Percentiles rank a stretch among this genome's conserved stretches.
These are phyloP conservation scores for Dendrocopos noguchii DNA, from an alignment of 2,113 vertebrate genomes.

Conservation along the genomic window DNA sequence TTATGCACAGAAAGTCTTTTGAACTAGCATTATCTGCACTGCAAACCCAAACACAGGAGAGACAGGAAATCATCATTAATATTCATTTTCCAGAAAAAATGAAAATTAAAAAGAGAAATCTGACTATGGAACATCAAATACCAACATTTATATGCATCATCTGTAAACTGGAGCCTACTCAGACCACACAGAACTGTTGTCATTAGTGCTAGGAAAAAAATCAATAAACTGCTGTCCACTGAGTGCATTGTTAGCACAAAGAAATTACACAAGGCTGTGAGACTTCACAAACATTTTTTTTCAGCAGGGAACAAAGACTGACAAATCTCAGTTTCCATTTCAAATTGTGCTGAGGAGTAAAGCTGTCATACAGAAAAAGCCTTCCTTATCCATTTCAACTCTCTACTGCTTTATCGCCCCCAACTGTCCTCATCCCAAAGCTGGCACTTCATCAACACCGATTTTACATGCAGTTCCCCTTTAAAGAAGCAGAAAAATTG, in stretches of 20 bases:
- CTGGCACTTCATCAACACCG: neutral
- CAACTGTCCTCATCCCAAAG: neutral
- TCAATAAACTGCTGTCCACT: neutral
- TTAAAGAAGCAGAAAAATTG: neutral
- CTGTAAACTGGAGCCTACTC: neutral
- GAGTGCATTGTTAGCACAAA: neutral
- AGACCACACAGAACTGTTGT: neutral
- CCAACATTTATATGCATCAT: neutral
- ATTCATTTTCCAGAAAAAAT: neutral
- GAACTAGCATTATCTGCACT: neutral
- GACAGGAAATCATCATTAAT: neutral
- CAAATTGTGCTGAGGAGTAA: neutral
- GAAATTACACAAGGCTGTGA: neutral
- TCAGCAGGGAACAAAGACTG: neutral
- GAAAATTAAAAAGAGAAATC: neutral
- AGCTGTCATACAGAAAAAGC: neutral
- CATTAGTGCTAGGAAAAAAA: neutral
- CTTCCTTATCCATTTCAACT: neutral
- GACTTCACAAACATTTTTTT: neutral
- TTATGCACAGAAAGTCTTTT: neutral
- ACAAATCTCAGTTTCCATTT: neutral
- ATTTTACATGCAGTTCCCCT: neutral
- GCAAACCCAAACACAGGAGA: neutral
- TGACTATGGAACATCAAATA: neutral
- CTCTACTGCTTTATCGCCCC: neutral